Conservation (phyloP, 2,113 vertebrate species). For the Strix aluco region DNA sequence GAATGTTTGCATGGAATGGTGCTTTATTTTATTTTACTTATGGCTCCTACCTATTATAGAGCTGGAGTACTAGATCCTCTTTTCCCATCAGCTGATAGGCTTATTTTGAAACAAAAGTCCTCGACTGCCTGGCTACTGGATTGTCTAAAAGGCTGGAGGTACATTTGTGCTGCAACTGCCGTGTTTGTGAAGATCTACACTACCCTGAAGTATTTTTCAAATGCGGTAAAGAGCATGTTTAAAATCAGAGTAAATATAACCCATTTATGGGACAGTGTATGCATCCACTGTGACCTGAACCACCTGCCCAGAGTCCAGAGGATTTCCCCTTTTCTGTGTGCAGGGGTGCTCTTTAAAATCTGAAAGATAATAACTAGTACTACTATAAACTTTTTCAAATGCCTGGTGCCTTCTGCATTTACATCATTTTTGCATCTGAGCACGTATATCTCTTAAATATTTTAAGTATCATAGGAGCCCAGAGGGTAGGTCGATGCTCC, state of each 20-base stretch:
- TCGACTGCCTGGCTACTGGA: not conserved
- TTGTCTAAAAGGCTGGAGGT: not conserved
- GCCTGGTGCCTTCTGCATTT: not conserved
- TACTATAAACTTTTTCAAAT: not conserved
- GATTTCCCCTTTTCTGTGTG: not conserved
- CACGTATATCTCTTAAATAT: not conserved
- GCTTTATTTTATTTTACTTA: not conserved
- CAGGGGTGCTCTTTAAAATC: not conserved
- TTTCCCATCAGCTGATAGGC: not conserved
- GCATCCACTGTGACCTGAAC: not conserved
- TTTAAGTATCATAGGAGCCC: not conserved
- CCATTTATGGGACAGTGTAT: not conserved
- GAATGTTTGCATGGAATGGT: not conserved
- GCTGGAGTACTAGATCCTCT: not conserved
- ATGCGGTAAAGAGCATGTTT: not conserved
- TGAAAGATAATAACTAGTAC: not conserved
- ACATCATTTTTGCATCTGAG: not conserved
- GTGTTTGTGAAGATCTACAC: not conserved
- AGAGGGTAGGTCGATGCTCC: not conserved
- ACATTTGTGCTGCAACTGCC: not conserved
- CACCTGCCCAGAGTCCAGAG: not conserved
- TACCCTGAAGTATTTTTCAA: not conserved
- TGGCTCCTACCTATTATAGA: not conserved
- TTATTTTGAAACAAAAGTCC: not conserved
- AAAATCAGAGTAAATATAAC: not conserved